Evolutionary conservation across 2,797 vertebrate species (phyloP), one percentile per base, ranked within the genome.

Genomic region (Menidia menidia): DNA sequence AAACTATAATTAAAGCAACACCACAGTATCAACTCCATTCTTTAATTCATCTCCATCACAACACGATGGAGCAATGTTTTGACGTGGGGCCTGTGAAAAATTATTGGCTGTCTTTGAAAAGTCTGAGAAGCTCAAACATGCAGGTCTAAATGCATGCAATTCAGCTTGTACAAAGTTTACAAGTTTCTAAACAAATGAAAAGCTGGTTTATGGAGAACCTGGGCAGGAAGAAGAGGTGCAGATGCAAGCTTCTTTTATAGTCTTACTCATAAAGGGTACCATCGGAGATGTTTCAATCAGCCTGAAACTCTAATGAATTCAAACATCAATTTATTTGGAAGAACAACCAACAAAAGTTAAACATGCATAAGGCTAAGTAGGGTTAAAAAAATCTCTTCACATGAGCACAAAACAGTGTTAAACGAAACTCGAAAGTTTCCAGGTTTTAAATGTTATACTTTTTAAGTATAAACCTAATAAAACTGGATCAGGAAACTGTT

Each of bases 1-100:
- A 68, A 62, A 64, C 62, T 69, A 31, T 81, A 59, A 84, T 86
- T 74, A 72, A 78, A 87, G 57, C 66, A 11, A 74, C 85, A 75
- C 64, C 75, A 30, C 72, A 58, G 66, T 72, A 75, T 73, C 56
- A 73, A 43, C 79, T 78, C 45, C 39, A 13, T 73, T 85, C 73
- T 81, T 61, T 88, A 70, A 83, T 87, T 78, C 52, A 16, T 54
- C 73, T 55, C 55, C 31, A 56, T 72, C 65, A 70, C 75, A 76
- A 44, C 51, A 60, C 15, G 3, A 25, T 9, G 18, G 33, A 61
- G 60, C 5, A 3, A 53, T 82, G 71, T 77, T 87, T 85, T 75
- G 70, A 80, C 60, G 0, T 25, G n/a, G 39, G 18, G 30, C 52
- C 45, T 60, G 47, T 66, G 73, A 62, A 41, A 74, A 66, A 82